Conservation (phyloP, 2,888 invertebrate species). For the Sarcophaga subvicina region DNA sequence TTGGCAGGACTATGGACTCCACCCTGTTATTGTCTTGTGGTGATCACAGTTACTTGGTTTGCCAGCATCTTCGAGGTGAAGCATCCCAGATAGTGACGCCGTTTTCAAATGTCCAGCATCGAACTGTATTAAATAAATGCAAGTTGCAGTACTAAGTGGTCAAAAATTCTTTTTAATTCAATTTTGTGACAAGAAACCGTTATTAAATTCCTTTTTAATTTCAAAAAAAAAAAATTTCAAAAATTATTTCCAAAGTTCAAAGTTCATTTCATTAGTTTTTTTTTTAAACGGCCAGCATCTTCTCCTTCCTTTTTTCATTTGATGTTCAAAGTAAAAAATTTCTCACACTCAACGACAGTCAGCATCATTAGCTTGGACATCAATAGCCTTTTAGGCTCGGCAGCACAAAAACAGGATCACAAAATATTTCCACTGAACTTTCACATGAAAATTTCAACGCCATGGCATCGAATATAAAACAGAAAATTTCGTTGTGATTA, state of each 20-base stretch:
- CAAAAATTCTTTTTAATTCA: too few species aligned
- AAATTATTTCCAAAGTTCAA: slow-evolving; percentile 10
- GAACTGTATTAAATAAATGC: too few species aligned
- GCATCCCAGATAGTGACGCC: too few species aligned
- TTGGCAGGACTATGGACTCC: too few species aligned
- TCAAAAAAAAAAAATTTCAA: not conserved
- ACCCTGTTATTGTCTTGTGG: too few species aligned
- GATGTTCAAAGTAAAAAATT: slow-evolving; percentile 10
- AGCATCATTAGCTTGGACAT: slow-evolving; percentile 65
- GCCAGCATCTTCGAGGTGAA: too few species aligned
- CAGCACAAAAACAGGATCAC: slow-evolving; percentile 65
- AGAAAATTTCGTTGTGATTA: too few species aligned
- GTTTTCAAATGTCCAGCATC: too few species aligned
- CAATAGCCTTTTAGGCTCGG: slow-evolving; percentile 14
- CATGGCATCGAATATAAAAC: not conserved
- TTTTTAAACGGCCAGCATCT: not conserved
- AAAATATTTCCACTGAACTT: slow-evolving; percentile 69
- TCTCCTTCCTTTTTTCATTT: slow-evolving; percentile 10
- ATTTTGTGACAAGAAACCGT: slow-evolving; percentile 1
- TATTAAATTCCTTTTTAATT: not conserved
- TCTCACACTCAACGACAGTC: slow-evolving; percentile 52
- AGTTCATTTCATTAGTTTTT: slow-evolving; percentile 19
- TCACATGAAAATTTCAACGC: slow-evolving; percentile 71
- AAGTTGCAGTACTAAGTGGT: too few species aligned
- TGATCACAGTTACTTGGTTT: too few species aligned